A percentile compares a stretch with the other conserved stretches of the same genome.
phyloP scores from a whole-genome alignment of 2,113 vertebrate genomes.

The Apteryx owenii region DNA sequence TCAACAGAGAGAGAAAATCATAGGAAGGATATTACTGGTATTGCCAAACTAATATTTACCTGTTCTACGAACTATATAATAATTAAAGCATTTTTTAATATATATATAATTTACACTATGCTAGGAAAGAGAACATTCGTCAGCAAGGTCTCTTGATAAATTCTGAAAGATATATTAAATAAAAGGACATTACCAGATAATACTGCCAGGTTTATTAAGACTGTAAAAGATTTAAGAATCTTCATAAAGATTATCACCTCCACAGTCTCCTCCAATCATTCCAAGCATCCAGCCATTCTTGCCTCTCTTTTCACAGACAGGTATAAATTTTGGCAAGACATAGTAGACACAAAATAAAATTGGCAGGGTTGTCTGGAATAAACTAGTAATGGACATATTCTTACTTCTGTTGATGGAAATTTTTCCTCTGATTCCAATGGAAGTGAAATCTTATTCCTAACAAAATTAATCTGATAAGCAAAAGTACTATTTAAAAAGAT shows the following conservation, averaged over 20 bases:
- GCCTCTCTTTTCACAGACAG: neutral
- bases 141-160: neutral
- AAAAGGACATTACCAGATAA: neutral
- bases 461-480: neutral
- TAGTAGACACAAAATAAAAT: neutral
- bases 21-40: neutral
- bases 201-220: neutral
- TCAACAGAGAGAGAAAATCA: neutral
- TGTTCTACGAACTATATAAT: neutral
- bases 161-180: neutral
- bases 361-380: neutral
- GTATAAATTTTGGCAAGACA: neutral
- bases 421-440: neutral
- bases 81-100: neutral
- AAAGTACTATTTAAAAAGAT: neutral
- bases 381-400: neutral
- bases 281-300: neutral
- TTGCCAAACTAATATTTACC: neutral
- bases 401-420: neutral
- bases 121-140: rapidly evolving
- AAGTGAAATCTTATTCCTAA: neutral
- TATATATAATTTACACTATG: neutral
- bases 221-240: neutral
- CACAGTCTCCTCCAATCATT: neutral
- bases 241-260: neutral